Conservation (phyloP, 2,797 vertebrate genomes). For the Halcyon badia region DNA sequence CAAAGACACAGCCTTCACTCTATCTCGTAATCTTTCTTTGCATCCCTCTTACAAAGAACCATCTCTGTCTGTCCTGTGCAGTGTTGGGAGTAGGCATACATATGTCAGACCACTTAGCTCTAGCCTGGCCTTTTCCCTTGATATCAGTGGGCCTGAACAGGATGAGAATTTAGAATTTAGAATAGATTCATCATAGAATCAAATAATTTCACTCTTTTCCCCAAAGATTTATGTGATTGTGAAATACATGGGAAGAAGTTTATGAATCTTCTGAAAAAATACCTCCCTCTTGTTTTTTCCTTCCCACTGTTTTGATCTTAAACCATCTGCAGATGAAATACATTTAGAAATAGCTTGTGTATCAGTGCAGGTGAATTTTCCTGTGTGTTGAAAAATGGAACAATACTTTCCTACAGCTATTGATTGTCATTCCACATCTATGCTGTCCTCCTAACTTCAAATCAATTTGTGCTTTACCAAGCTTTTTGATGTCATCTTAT, state of each 20-base stretch:
- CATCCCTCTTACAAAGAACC: background rate
- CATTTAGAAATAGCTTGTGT: background rate
- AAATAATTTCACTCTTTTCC: background rate
- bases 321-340: conserved; percentile 13
- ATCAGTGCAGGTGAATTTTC: conserved; percentile 6
- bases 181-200: too few species aligned
- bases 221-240: background rate
- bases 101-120: background rate
- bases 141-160: accelerated
- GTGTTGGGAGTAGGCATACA: background rate
- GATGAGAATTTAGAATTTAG: background rate
- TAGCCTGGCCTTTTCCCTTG: background rate
- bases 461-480: conserved; percentile 67
- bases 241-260: background rate
- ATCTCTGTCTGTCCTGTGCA: background rate
- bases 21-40: background rate
- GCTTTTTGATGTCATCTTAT: conserved; percentile 44
- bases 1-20: background rate
- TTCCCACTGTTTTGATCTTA: background rate
- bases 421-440: conserved; percentile 42
- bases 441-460: conserved; percentile 56
- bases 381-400: conserved; percentile 56
- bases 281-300: background rate
- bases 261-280: background rate
- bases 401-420: conserved; percentile 47